phyloP scores from a whole-genome alignment of 2,888 invertebrate species.

The Tetragnatha montana region DNA sequence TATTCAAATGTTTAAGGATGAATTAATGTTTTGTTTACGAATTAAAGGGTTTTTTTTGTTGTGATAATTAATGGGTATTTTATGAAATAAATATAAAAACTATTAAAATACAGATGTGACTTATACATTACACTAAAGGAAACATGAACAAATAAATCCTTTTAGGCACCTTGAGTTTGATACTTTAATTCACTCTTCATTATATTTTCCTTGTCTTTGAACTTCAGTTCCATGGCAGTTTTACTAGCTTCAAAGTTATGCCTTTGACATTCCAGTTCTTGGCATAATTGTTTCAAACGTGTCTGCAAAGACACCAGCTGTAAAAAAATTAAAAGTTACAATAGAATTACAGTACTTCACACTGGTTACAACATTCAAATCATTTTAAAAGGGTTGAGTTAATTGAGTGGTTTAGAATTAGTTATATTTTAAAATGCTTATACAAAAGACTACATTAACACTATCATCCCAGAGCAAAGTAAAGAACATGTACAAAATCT shows the following conservation, averaged over 20 bases:
- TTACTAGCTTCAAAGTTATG: conserved; percentile 68
- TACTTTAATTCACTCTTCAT: conserved; percentile 59
- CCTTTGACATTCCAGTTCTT: conserved; percentile 68
- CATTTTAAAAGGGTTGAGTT: background rate
- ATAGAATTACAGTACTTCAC: background rate
- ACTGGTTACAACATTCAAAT: background rate
- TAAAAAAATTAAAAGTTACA: background rate
- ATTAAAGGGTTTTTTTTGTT: too few relatives aligned
- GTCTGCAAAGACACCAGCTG: conserved; percentile 32
- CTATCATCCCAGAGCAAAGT: background rate
- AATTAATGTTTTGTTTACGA: too few relatives aligned
- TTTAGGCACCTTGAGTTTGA: conserved; percentile 55
- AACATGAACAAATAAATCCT: background rate
- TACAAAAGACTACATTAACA: background rate
- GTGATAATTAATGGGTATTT: too few relatives aligned
- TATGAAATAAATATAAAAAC: too few relatives aligned
- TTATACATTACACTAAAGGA: background rate
- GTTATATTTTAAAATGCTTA: background rate
- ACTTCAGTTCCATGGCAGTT: conserved; percentile 49
- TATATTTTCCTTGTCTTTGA: conserved; percentile 58
- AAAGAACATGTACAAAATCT: background rate
- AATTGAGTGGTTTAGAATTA: background rate
- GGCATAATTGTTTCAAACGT: conserved; percentile 51
- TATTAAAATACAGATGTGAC: background rate
- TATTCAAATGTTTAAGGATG: too few relatives aligned